Conservation (phyloP, 1,140 invertebrate genomes). For the Musca domestica region DNA sequence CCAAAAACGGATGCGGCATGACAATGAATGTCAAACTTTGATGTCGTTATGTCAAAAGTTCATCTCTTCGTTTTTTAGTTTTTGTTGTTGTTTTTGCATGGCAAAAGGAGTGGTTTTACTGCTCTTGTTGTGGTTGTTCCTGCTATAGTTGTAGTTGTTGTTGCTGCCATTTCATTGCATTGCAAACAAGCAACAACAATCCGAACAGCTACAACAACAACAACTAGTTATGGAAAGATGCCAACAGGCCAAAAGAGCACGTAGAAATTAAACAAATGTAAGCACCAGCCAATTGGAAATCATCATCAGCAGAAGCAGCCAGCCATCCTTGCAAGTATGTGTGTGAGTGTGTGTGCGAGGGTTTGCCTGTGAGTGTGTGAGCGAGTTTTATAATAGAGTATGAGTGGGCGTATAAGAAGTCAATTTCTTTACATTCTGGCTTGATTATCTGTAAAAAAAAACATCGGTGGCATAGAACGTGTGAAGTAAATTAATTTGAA, state of each 20-base stretch:
- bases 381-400: too few species aligned
- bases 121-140: not conserved
- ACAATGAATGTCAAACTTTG: too few species aligned
- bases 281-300: too few species aligned
- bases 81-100: not conserved
- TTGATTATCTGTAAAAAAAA: too few species aligned
- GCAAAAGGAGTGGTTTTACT: not conserved
- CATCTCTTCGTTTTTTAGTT: not conserved
- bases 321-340: too few species aligned
- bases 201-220: not conserved
- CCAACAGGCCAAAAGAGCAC: not conserved
- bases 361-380: too few species aligned
- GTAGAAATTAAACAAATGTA: not conserved
- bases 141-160: not conserved
- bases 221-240: not conserved
- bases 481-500: not conserved
- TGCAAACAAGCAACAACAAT: not conserved
- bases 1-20: too few species aligned
- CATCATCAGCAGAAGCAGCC: too few species aligned
- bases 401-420: too few species aligned
- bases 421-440: not conserved
- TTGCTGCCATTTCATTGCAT: not conserved
- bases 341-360: too few species aligned
- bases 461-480: not conserved
- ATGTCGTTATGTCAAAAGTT: too few species aligned